These are phyloP conservation scores for Lithophane socia DNA, from an alignment of 2,888 invertebrate species.

Conservation along the genomic window DNA sequence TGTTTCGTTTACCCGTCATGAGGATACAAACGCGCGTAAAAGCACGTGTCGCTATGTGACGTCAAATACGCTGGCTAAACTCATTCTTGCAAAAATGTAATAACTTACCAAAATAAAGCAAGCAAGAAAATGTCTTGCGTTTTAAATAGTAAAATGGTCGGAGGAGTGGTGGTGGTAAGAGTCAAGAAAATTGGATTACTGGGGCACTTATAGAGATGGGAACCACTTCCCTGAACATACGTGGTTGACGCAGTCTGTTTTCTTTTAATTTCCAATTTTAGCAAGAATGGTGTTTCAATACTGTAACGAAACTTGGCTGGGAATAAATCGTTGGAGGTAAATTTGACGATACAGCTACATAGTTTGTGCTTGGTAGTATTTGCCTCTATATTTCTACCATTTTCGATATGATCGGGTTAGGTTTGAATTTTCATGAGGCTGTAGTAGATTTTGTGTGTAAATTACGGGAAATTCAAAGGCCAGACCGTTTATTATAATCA, in stretches of 20 bases:
- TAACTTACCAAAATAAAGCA: constrained; percentile 22
- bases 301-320: neutral
- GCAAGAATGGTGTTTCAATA: constrained; percentile 7
- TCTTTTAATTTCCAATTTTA: constrained; percentile 58
- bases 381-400: neutral
- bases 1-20: constrained; percentile 7
- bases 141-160: constrained; percentile 31
- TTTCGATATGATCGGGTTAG: neutral
- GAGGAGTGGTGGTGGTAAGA: neutral
- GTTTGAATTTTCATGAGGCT: constrained; percentile 7
- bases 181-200: constrained; percentile 53
- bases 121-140: constrained; percentile 14
- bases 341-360: neutral
- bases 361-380: constrained; percentile 5
- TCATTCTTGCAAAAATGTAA: constrained; percentile 18
- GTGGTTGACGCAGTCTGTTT: constrained; percentile 46
- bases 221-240: constrained; percentile 39
- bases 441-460: neutral
- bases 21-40: constrained; percentile 18
- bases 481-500: neutral
- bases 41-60: neutral
- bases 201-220: constrained; percentile 26
- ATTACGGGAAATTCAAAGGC: neutral
- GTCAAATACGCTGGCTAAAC: neutral
- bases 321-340: neutral